Evolutionary conservation across 2,888 invertebrate species (phyloP).

Genomic region (Dicycla oo): DNA sequence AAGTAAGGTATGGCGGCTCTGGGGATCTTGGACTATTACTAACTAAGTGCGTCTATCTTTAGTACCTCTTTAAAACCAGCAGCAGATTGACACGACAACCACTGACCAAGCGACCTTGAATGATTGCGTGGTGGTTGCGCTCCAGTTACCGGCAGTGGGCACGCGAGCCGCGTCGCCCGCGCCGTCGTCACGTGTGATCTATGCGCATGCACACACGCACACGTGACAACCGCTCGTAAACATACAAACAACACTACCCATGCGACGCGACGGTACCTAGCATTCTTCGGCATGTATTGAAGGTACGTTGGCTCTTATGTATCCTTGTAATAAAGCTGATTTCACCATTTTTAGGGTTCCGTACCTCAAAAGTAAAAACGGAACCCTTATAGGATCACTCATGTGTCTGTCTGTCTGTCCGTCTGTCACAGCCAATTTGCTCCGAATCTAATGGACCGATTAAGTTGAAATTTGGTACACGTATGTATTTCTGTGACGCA

Average conservation of each 20-base stretch:
- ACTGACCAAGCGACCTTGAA: slow-evolving; percentile 72
- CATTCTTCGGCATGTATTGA: background rate
- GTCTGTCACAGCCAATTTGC: too few species aligned
- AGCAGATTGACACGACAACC: slow-evolving; percentile 10
- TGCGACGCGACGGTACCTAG: slow-evolving; percentile 10
- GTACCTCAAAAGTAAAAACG: too few species aligned
- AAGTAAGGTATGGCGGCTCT: too few species aligned
- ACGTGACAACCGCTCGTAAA: slow-evolving; percentile 67
- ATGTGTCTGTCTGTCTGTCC: too few species aligned
- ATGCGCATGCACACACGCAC: slow-evolving; percentile 71
- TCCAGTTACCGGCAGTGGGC: slow-evolving; percentile 70
- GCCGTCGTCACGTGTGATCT: slow-evolving; percentile 70
- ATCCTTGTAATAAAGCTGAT: background rate
- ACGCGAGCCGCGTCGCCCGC: slow-evolving; percentile 67
- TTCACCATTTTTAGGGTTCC: too few species aligned
- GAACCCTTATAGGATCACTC: too few species aligned
- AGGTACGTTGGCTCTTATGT: background rate
- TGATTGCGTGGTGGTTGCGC: slow-evolving; percentile 74
- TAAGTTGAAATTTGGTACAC: too few species aligned
- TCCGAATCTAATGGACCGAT: too few species aligned
- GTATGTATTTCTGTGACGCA: too few species aligned
- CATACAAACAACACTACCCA: slow-evolving; percentile 13
- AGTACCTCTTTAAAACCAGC: background rate
- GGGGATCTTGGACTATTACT: too few species aligned
- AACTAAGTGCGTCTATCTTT: background rate